Evolutionary conservation across 2,888 invertebrate genomes (phyloP), one percentile per base, ranked within the genome.

Genomic region (Mylabris sibirica): DNA sequence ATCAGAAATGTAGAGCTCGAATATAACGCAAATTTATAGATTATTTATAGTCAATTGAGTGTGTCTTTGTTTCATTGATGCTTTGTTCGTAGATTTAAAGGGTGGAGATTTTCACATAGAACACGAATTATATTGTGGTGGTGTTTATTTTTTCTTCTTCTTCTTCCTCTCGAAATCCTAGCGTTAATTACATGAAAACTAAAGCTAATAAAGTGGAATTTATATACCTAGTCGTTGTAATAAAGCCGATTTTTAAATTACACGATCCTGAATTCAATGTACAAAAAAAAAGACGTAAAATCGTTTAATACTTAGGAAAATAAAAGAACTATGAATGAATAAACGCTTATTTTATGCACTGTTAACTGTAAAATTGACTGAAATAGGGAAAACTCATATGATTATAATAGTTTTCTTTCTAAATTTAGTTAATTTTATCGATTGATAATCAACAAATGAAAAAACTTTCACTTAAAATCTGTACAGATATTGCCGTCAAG

Each of bases 301-400:
- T 44, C 44, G 17, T 0, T 17, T 44, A 44, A 44, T 17, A 8
- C 2, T 44, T 17, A 49, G 9, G 20, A 49, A 49, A 22, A 49
- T 67, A 62, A 67, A 66, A 9, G 64, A 66, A 69, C 66, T 60
- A 49, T 49, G 9, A 49, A 49, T 49, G 20, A 20, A 9, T 49
- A 64, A 66, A 66, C 61, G 66, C 64, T 41, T 64, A 63, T 69
- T 69, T 69, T 69, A 66, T 69, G 69, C 69, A 69, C 64, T 64
- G 69, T 67, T 62, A 57, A 69, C 64, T 64, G 61, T 34, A 59
- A 69, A 69, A 69, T 69, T 24, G 69, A 38, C 60, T 24, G 60
- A 69, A 20, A 49, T 20, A 1, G 11, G 34, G 8, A 8, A 60
- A 20, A 9, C 12, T 17, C n/a, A 34, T 11, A 22, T 60, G 26